Percentiles rank a stretch among this genome's conserved stretches.
Conservation (phyloP, 2,797 vertebrate genomes). For the Sarcophilus harrisii region DNA sequence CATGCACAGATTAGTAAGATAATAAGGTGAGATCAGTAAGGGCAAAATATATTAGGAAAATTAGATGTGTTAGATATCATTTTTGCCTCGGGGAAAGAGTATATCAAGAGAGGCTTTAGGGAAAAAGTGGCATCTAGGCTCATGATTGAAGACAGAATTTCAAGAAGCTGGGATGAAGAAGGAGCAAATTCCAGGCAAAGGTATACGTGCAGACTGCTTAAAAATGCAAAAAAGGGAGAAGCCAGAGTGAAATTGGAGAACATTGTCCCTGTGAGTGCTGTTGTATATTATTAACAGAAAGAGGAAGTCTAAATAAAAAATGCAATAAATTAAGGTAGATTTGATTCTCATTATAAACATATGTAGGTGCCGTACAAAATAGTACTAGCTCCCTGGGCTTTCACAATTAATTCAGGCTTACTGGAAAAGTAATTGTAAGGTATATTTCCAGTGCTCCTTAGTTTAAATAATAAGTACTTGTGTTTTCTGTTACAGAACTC, state of each 20-base stretch:
- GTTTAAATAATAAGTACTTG: background rate
- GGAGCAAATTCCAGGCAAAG: background rate
- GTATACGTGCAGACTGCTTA: background rate
- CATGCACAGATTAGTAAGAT: background rate
- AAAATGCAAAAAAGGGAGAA: background rate
- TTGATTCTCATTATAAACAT: background rate
- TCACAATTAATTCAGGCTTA: background rate
- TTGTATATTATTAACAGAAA: background rate
- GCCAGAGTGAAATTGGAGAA: background rate
- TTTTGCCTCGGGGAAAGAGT: background rate
- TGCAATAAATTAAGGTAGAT: background rate
- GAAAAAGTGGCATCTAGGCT: background rate
- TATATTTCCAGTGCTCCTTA: slow-evolving; percentile 36
- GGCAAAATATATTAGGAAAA: background rate
- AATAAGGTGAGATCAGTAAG: background rate
- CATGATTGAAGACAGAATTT: background rate
- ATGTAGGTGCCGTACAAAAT: background rate
- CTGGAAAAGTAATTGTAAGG: slow-evolving; percentile 45
- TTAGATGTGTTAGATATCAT: background rate
- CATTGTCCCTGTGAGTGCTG: background rate
- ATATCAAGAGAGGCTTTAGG: background rate
- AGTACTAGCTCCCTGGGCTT: background rate
- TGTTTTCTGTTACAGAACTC: slow-evolving; percentile 17
- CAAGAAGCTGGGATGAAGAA: background rate
- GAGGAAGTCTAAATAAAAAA: background rate